Conservation (phyloP, 2,888 invertebrate species). For the Cheilosia variabilis region DNA sequence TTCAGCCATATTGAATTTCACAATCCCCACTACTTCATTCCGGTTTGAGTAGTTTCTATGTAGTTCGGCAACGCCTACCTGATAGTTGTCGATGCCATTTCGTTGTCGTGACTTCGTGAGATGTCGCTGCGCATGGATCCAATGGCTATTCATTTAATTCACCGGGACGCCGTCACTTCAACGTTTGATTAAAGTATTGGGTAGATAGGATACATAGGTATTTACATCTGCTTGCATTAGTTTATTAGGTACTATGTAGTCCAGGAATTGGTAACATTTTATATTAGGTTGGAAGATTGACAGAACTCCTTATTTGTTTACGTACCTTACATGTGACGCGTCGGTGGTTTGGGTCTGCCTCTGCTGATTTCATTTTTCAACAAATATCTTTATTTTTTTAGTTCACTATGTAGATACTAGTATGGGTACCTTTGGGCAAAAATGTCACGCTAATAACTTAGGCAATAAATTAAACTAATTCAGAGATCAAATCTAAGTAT, state of each 20-base stretch:
- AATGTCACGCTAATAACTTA: slow-evolving; percentile 5
- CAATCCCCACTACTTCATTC: slow-evolving; percentile 54
- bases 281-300: too few species aligned
- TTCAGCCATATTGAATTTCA: slow-evolving; percentile 75
- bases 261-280: too few species aligned
- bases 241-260: too few species aligned
- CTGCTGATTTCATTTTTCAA: neutral
- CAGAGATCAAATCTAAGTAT: slow-evolving; percentile 34
- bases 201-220: too few species aligned
- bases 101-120: slow-evolving; percentile 11
- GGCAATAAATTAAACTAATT: slow-evolving; percentile 47
- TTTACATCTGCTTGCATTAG: too few species aligned
- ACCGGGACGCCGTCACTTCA: too few species aligned
- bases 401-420: too few species aligned
- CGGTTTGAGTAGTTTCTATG: slow-evolving; percentile 51
- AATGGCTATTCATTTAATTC: slow-evolving; percentile 2
- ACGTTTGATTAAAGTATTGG: too few species aligned
- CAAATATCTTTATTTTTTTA: neutral
- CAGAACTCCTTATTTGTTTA: too few species aligned
- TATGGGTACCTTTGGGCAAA: neutral
- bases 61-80: slow-evolving; percentile 56
- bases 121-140: slow-evolving; percentile 8
- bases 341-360: too few species aligned
- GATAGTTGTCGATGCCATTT: slow-evolving; percentile 48
- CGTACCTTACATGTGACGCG: too few species aligned